phyloP scores from a whole-genome alignment of 92 coral and sea anemone genomes.

The Epizoanthus rinbou region DNA sequence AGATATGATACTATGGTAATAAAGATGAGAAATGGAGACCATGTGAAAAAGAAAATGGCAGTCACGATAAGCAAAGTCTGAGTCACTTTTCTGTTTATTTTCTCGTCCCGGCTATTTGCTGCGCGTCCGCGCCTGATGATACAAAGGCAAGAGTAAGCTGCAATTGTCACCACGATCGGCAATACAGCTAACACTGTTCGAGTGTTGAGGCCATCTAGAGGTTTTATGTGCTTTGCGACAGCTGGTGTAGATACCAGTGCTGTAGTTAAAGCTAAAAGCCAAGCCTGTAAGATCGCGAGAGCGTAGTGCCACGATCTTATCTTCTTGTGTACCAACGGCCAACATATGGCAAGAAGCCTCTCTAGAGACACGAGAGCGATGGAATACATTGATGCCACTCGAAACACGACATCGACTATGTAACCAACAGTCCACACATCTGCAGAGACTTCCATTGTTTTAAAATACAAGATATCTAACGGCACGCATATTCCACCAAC shows the following conservation, averaged over 20 bases:
- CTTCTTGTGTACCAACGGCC: slow-evolving; percentile 8
- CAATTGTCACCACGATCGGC: no score
- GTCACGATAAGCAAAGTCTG: no score
- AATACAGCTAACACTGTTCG: no score
- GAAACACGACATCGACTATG: slow-evolving; percentile 3
- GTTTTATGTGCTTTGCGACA: no score
- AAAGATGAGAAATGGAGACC: no score
- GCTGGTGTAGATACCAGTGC: not conserved
- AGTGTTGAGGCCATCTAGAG: no score
- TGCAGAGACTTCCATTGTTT: not conserved
- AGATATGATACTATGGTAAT: no score
- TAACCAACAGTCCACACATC: not conserved
- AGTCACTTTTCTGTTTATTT: no score
- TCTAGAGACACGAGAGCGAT: slow-evolving; percentile 1
- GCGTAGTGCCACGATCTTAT: slow-evolving; percentile 15
- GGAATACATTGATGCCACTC: slow-evolving; percentile 12
- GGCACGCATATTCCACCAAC: slow-evolving; percentile 19
- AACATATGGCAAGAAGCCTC: slow-evolving; percentile 5
- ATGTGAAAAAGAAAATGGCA: no score
- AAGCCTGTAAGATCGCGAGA: not conserved
- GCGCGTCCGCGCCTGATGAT: no score
- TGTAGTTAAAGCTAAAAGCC: not conserved
- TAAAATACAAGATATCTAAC: not conserved
- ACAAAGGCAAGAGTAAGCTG: no score
- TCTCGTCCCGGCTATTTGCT: no score